phyloP scores from a whole-genome alignment of 2,797 vertebrate species.

The Sebastes matsubarae region DNA sequence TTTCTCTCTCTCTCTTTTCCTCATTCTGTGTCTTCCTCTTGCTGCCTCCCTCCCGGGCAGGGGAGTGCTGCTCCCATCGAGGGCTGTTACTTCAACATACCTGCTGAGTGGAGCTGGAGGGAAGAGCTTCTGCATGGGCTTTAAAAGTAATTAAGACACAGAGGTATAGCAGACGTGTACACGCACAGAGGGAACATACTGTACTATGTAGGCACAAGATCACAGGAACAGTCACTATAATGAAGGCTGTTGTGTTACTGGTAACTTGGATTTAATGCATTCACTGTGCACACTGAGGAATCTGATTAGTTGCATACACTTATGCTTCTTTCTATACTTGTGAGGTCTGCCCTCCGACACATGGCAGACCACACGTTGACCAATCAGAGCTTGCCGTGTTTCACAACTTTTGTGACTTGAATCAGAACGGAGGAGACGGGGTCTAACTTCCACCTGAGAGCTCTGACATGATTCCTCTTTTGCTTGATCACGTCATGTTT shows the following conservation, averaged over 20 bases:
- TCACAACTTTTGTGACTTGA: neutral
- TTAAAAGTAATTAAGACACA: slow-evolving; percentile 53
- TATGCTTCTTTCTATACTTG: neutral
- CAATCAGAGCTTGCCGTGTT: neutral
- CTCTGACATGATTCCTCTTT: too few relatives aligned
- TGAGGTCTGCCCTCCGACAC: neutral
- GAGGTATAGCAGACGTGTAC: slow-evolving; percentile 12
- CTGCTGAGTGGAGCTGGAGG: slow-evolving; percentile 37
- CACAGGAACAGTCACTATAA: neutral
- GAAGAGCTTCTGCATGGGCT: slow-evolving; percentile 18
- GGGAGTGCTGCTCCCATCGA: slow-evolving; percentile 14
- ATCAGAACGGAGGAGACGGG: neutral
- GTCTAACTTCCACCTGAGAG: neutral
- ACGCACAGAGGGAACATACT: neutral
- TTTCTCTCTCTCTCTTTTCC: neutral
- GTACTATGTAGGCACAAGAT: neutral
- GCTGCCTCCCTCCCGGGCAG: neutral
- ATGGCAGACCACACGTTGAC: neutral
- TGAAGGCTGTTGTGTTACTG: neutral
- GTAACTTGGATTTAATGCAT: neutral
- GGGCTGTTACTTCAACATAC: slow-evolving; percentile 35
- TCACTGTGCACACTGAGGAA: neutral
- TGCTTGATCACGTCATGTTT: too few relatives aligned
- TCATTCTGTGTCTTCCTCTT: neutral
- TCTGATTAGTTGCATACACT: neutral